Evolutionary conservation across 2,797 vertebrate genomes (phyloP), one percentile per base, ranked within the genome.

Genomic region (Leptodactylus fallax): DNA sequence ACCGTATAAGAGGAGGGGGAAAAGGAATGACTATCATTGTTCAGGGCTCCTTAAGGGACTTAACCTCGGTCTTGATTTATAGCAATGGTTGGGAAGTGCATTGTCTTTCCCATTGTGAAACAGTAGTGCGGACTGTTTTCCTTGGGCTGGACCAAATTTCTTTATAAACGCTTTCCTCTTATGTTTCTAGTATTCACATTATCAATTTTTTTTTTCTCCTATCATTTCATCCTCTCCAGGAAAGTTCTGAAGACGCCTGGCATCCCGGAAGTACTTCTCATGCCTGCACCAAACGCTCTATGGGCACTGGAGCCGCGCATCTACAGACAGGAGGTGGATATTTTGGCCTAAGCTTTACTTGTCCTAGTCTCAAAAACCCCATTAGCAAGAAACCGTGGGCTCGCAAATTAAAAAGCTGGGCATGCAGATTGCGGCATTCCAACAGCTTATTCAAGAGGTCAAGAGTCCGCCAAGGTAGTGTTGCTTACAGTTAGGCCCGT

Each of bases 301-400:
- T 92, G 90, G 92, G 90, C 2, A 81, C 81, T 84, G 90, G 91
- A 91, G 93, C 88, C 91, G 94, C 90, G 91, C 93, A 92, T 93
- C 94, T 25, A 94, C 95, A 96, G 93, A 95, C 95, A 96, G 94
- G 95, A 98, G 97, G 97, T 98, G 97, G 97, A 97, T 98, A 98
- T 98, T 97, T 97, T 97, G 97, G 96, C 97, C 97, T 97, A 97
- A 97, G 97, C 96, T 97, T 97, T 97, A 97, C 97, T 97, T 97
- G 97, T 98, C 97, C 97, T 98, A 97, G 96, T 98, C 97, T 97
- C 96, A 97, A 95, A 97, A 98, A 96, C 96, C 97, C 97, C 93
- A 96, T 97, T 97, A 97, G 97, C 97, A 98, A 97, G 96, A 98
- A 97, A 97, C 97, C 96, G 94, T 98, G 97, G 97, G 97, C 96